These are phyloP conservation scores for Erpornis zantholeuca DNA, from an alignment of 2,113 vertebrate genomes.

Conservation along the genomic window DNA sequence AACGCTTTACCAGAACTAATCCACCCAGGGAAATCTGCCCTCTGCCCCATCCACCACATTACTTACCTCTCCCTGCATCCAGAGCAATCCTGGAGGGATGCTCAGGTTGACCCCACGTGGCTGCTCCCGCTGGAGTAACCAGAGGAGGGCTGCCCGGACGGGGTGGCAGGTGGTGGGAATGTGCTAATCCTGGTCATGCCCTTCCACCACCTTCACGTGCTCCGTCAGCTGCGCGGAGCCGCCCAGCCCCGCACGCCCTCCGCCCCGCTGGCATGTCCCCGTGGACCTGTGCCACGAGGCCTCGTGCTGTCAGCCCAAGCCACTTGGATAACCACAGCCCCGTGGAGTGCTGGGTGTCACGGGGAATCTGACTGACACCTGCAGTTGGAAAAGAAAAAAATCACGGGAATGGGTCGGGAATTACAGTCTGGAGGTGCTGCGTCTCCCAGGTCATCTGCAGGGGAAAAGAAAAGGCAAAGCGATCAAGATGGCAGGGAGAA, in stretches of 20 bases:
- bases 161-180: not conserved
- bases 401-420: not conserved
- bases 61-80: not conserved
- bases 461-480: not conserved
- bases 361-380: not conserved
- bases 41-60: fast-evolving
- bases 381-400: not conserved
- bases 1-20: not conserved
- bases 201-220: constrained; percentile 33
- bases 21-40: not conserved
- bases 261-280: not conserved
- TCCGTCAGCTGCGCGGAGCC: not conserved
- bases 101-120: not conserved
- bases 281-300: not conserved
- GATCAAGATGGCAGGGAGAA: not conserved
- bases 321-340: not conserved
- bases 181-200: constrained; percentile 13
- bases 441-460: not conserved
- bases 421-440: not conserved
- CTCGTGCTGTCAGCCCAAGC: not conserved
- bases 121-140: not conserved
- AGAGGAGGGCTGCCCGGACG: not conserved
- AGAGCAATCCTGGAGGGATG: not conserved
- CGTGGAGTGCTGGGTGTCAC: not conserved
- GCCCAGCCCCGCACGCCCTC: not conserved